A percentile compares a stretch with the other conserved stretches of the same genome.
phyloP scores from a whole-genome alignment of 2,888 invertebrate genomes.

The Epinotia demarniana region DNA sequence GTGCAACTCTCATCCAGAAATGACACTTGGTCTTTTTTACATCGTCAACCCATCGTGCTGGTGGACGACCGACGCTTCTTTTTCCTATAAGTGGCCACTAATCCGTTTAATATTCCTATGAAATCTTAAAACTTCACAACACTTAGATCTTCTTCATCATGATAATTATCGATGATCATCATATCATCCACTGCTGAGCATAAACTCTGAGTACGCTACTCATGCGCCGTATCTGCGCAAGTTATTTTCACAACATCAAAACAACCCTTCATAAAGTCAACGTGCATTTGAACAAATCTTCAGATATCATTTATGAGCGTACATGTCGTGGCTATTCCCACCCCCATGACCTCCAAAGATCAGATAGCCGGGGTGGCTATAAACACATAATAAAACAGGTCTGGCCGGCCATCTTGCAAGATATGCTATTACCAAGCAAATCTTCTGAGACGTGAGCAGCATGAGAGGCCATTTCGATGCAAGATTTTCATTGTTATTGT shows the following conservation, averaged over 20 bases:
- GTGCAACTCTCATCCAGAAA: too few species aligned
- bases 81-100: too few species aligned
- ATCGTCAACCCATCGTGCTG: too few species aligned
- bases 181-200: too few species aligned
- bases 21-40: too few species aligned
- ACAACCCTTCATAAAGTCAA: neutral
- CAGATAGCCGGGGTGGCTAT: constrained; percentile 67
- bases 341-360: constrained; percentile 53
- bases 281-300: constrained; percentile 31
- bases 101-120: too few species aligned
- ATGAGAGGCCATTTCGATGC: constrained; percentile 32
- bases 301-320: constrained; percentile 39
- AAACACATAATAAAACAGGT: constrained; percentile 71
- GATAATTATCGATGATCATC: too few species aligned
- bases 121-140: too few species aligned
- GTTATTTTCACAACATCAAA: neutral
- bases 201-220: too few species aligned
- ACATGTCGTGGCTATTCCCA: constrained; percentile 44
- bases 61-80: too few species aligned
- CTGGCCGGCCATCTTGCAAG: constrained; percentile 49
- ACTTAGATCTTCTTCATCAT: too few species aligned
- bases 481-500: neutral
- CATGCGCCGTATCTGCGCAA: too few species aligned
- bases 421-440: constrained; percentile 51
- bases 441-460: constrained; percentile 50